These are phyloP conservation scores for Aphyosemion australe DNA, from an alignment of 2,113 vertebrate genomes.

Conservation along the genomic window DNA sequence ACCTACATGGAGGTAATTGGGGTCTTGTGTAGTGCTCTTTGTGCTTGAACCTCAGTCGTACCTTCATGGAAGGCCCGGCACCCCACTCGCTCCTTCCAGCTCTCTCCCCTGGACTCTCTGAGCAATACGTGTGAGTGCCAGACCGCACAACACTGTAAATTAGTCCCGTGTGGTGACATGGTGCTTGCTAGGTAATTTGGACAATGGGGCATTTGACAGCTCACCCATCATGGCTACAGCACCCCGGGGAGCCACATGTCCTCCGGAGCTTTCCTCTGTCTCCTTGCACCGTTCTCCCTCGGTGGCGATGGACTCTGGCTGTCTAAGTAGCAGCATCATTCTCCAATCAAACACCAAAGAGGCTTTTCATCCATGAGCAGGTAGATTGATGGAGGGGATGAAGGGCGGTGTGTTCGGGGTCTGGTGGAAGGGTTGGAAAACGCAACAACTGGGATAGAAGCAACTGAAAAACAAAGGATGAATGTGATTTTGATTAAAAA, in stretches of 20 bases:
- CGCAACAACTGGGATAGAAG: background rate
- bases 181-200: constrained; percentile 83
- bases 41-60: constrained; percentile 26
- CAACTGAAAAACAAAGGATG: too few species aligned
- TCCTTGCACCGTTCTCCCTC: constrained; percentile 49
- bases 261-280: constrained; percentile 75
- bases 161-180: constrained; percentile 82
- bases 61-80: constrained; percentile 36
- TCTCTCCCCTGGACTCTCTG: constrained; percentile 50
- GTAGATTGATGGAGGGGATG: background rate
- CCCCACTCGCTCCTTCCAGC: constrained; percentile 19
- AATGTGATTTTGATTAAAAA: too few species aligned
- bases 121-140: constrained; percentile 55
- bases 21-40: constrained; percentile 26
- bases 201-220: constrained; percentile 89
- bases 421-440: constrained; percentile 6
- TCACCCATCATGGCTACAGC: constrained; percentile 79
- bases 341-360: constrained; percentile 81
- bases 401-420: background rate
- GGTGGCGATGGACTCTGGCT: constrained; percentile 73
- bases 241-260: constrained; percentile 79
- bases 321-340: constrained; percentile 85
- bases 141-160: constrained; percentile 76
- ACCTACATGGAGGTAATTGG: constrained; percentile 65
- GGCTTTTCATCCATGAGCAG: constrained; percentile 74